A percentile compares a stretch with the other conserved stretches of the same genome.
phyloP scores from a whole-genome alignment of 2,888 invertebrate species.

The Priocnemis perturbator region DNA sequence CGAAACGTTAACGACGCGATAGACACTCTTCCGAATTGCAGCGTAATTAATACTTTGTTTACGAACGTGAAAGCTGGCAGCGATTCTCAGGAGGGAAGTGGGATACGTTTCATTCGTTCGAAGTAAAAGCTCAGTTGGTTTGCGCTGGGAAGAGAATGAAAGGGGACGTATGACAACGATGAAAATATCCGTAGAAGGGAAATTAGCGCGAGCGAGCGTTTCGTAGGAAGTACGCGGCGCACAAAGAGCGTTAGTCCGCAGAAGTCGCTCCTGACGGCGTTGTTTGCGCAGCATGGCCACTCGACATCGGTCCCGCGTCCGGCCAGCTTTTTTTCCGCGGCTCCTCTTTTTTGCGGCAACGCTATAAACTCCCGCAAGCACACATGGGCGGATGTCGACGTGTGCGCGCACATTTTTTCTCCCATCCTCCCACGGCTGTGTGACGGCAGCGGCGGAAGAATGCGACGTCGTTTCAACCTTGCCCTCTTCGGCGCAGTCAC shows the following conservation, averaged over 20 bases:
- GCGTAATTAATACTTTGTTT: too few species aligned
- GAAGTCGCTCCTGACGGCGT: too few species aligned
- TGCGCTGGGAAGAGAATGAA: not conserved
- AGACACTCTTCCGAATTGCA: too few species aligned
- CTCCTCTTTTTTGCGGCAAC: conserved; percentile 10
- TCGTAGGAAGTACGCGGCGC: conserved; percentile 13
- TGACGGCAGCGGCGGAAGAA: conserved; percentile 7
- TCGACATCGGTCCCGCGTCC: too few species aligned
- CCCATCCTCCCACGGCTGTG: not conserved
- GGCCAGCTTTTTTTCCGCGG: too few species aligned
- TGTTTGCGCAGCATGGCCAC: too few species aligned
- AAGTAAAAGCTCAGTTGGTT: not conserved
- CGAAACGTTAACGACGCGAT: too few species aligned
- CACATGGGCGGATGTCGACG: not conserved
- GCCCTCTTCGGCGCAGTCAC: conserved; percentile 20
- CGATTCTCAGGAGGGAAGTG: too few species aligned
- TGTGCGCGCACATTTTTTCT: conserved; percentile 15
- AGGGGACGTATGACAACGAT: too few species aligned
- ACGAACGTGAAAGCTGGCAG: too few species aligned
- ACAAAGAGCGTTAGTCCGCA: conserved; percentile 1
- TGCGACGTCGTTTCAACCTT: conserved; percentile 33
- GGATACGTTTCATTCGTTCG: too few species aligned
- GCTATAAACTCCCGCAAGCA: conserved; percentile 19
- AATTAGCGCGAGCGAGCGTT: not conserved
- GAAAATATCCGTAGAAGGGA: not conserved